These are phyloP conservation scores for Genyomyrus donnyi DNA, from an alignment of 2,113 vertebrate genomes.

Conservation along the genomic window DNA sequence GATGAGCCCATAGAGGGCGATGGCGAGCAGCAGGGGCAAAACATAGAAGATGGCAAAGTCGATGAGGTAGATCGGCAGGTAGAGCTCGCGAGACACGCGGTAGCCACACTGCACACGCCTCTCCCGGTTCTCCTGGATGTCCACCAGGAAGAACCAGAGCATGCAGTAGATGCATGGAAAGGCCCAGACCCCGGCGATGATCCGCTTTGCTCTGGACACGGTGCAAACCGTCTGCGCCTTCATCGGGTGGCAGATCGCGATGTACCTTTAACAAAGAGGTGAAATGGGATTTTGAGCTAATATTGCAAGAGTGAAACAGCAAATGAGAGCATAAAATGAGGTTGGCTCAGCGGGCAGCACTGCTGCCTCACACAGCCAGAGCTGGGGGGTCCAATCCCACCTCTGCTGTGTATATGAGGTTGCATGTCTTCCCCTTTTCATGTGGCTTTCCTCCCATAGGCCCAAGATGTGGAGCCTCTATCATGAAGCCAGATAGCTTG, in stretches of 20 bases:
- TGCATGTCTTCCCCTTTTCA: background rate
- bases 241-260: conserved; percentile 68
- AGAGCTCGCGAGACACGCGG: conserved; percentile 67
- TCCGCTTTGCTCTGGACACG: conserved; percentile 62
- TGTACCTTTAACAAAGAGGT: conserved; percentile 51
- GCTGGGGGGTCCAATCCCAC: background rate
- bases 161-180: conserved; percentile 67
- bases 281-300: background rate
- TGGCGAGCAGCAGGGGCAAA: conserved; percentile 60
- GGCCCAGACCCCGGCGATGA: conserved; percentile 60
- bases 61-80: conserved; percentile 72
- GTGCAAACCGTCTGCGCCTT: conserved; percentile 66
- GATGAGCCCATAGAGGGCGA: conserved; percentile 63
- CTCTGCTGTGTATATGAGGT: background rate
- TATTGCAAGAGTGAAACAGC: background rate
- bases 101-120: conserved; percentile 64
- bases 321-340: background rate
- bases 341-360: background rate
- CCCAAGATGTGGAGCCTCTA: background rate
- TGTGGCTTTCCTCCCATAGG: background rate
- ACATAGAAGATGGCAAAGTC: conserved; percentile 73
- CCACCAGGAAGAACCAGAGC: conserved; percentile 74
- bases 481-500: background rate
- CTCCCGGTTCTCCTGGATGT: conserved; percentile 55
- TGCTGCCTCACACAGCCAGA: background rate